phyloP scores from a whole-genome alignment of 2,888 invertebrate species.

The Nowickia ferox region DNA sequence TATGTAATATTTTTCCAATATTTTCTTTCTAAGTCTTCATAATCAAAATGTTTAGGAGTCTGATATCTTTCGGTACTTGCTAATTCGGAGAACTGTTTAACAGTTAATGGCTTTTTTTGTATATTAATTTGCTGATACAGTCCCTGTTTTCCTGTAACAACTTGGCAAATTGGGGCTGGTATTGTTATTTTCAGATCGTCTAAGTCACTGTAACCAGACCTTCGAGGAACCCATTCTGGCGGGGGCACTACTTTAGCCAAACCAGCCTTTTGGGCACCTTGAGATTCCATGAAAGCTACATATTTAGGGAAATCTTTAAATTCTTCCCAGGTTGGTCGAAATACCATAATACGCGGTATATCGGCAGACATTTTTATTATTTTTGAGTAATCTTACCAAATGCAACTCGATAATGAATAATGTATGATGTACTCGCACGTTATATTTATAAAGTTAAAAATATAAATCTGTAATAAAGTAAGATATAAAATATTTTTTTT shows the following conservation, averaged over 20 bases:
- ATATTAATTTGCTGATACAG: constrained; percentile 98
- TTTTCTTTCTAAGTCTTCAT: constrained; percentile 95
- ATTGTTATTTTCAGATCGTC: constrained; percentile 92
- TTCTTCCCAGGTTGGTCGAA: constrained; percentile 98
- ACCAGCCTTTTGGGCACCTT: constrained; percentile 97
- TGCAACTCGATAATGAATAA: constrained; percentile 1
- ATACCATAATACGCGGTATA: constrained; percentile 84
- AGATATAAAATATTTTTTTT: constrained; percentile 41
- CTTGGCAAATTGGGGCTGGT: constrained; percentile 97
- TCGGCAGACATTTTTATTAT: constrained; percentile 73
- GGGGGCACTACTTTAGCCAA: constrained; percentile 98
- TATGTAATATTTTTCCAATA: constrained; percentile 99
- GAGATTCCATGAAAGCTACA: constrained; percentile 95
- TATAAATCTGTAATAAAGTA: constrained; percentile 64
- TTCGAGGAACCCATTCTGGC: constrained; percentile 96
- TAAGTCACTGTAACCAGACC: constrained; percentile 91
- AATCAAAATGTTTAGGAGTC: constrained; percentile 92
- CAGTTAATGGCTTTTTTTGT: constrained; percentile 95
- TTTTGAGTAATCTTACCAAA: constrained; percentile 18
- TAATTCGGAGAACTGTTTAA: constrained; percentile 93
- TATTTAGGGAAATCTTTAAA: constrained; percentile 97
- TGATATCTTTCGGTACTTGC: constrained; percentile 90
- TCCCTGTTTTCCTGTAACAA: constrained; percentile 97
- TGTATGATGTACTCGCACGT: constrained; percentile 4
- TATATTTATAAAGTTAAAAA: constrained; percentile 27